A percentile compares a stretch with the other conserved stretches of the same genome.
Conservation (phyloP, 1,140 invertebrate species). For the Holotrichia oblita region DNA sequence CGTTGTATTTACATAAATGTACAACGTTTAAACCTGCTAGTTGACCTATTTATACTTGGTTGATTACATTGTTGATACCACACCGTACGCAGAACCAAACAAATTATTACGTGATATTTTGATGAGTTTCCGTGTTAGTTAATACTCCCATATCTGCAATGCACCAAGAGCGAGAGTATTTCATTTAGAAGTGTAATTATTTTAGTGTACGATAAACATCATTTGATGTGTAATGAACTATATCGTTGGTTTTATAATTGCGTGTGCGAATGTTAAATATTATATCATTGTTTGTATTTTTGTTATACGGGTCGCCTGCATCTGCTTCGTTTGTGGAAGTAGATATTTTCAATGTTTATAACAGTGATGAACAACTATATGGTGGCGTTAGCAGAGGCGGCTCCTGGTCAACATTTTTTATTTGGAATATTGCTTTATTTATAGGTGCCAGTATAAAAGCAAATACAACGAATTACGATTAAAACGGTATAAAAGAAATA, state of each 20-base stretch:
- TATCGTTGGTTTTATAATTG: background rate
- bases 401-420: too few species aligned
- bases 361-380: too few species aligned
- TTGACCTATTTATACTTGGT: background rate
- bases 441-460: too few species aligned
- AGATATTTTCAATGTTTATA: background rate
- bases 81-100: background rate
- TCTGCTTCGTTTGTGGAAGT: background rate
- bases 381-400: too few species aligned
- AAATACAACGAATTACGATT: too few species aligned
- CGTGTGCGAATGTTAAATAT: background rate
- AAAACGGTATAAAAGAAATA: too few species aligned
- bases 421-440: too few species aligned
- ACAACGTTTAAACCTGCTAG: too few species aligned
- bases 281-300: background rate
- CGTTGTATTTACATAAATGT: too few species aligned
- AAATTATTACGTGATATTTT: background rate
- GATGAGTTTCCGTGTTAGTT: background rate
- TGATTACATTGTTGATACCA: background rate
- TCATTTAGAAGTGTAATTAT: background rate
- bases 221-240: background rate
- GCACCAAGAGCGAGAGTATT: background rate
- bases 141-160: background rate
- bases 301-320: background rate
- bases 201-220: background rate